Evolutionary conservation across 2,888 invertebrate genomes (phyloP), one percentile per base, ranked within the genome.

Genomic region (Leucozona laternaria): DNA sequence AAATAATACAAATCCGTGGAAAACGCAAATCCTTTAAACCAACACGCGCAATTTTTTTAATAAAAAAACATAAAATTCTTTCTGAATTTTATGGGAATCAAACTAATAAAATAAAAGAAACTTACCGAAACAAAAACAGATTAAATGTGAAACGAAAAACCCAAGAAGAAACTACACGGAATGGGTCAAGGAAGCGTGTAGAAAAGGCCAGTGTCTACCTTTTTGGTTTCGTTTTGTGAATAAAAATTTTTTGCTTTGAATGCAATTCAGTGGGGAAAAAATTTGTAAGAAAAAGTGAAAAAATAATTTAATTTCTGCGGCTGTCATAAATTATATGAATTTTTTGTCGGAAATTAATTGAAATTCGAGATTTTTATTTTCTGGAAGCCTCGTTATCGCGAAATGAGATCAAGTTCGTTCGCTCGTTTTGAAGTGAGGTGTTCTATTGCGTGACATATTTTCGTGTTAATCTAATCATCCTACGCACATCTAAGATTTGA

Each of bases 391-490:
- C 45, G 60, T 73, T 48, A 57, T 83, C 58, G 60, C 34, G 8
- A 70, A 64, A 55, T 34, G 20, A 75, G 60, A 70, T 68, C 48
- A 79, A 78, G 72, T 50, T 77, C 58, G 60, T 57, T 53, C n/a
- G 13, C 25, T 72, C 45, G 43, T 45, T 34, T 62, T 73, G 43
- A 48, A 34, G 71, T 80, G 76, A 81, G 53, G 68, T 53, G 37
- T 68, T 73, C 48, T 62, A 73, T 77, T 85, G 77, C 81, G 68
- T 85, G 85, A 81, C 72, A 81, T 68, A 80, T 66, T 70, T 84
- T 70, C 25, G 15, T 20, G 40, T 31, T 58, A 60, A 73, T 62
- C 68, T 58, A 45, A 43, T 45, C 20, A 17, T 20, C 20, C 31
- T 8, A 34, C 45, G 45, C 45, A 45, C 34, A 48, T 8, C 11